A percentile compares a stretch with the other conserved stretches of the same genome.
Conservation (phyloP, 1,140 invertebrate species). For the Neodiprion fabricii region DNA sequence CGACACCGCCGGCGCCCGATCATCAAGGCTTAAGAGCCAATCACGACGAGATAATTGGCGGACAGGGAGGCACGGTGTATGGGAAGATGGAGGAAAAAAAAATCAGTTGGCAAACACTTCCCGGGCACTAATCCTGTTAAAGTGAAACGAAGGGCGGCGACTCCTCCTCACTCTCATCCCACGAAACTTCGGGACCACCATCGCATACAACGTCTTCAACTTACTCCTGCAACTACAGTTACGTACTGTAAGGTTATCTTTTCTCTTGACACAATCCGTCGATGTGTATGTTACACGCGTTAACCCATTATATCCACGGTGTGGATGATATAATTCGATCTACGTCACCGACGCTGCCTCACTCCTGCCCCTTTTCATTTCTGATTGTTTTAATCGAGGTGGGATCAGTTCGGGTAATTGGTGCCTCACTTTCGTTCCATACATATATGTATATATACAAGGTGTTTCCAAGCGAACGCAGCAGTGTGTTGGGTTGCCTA, state of each 20-base stretch:
- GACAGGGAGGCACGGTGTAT: constrained; percentile 17
- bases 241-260: neutral
- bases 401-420: constrained; percentile 39
- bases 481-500: neutral
- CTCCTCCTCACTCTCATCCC: neutral
- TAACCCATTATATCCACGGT: no score
- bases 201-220: neutral
- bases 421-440: constrained; percentile 12
- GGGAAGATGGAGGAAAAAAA: constrained; percentile 32
- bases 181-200: neutral
- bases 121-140: constrained; percentile 43
- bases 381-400: constrained; percentile 39
- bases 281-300: no score
- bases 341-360: no score
- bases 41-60: constrained; percentile 42
- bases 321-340: no score
- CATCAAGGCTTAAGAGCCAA: constrained; percentile 36
- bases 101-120: constrained; percentile 49
- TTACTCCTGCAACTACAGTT: neutral
- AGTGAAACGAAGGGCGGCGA: neutral
- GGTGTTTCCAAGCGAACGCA: constrained; percentile 10
- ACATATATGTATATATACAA: no score
- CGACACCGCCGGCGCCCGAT: neutral
- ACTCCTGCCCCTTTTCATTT: no score
- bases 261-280: neutral